phyloP scores from a whole-genome alignment of 2,888 invertebrate genomes.

The Mythimna impura region DNA sequence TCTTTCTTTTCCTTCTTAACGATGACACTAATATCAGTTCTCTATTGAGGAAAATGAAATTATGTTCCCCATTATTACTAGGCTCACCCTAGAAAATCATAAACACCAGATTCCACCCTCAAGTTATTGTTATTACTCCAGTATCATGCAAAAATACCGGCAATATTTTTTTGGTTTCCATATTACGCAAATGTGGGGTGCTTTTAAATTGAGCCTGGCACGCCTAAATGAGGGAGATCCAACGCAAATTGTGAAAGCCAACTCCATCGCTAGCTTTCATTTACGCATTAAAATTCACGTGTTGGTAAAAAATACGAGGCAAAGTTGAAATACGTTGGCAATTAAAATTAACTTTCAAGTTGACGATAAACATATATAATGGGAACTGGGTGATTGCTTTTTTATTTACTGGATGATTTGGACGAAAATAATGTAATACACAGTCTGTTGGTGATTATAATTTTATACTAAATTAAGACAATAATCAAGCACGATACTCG shows the following conservation, averaged over 20 bases:
- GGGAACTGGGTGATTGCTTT: background rate
- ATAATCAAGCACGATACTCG: no score
- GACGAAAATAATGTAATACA: background rate
- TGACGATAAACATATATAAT: conserved; percentile 32
- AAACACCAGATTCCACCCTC: conserved; percentile 58
- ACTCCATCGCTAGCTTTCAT: conserved; percentile 71
- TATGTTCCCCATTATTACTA: conserved; percentile 11
- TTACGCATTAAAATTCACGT: conserved; percentile 73
- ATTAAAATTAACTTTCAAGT: conserved; percentile 54
- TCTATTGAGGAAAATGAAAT: conserved; percentile 33
- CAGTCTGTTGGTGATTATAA: background rate
- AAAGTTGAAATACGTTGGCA: conserved; percentile 49
- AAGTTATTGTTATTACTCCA: conserved; percentile 41
- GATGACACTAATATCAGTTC: conserved; percentile 12
- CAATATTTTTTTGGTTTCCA: conserved; percentile 54
- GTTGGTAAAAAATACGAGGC: conserved; percentile 65
- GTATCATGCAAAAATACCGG: conserved; percentile 51
- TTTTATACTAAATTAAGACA: no score
- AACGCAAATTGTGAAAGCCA: conserved; percentile 73
- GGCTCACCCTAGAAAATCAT: conserved; percentile 34
- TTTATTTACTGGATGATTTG: background rate
- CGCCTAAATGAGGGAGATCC: conserved; percentile 60
- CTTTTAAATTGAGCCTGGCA: conserved; percentile 60
- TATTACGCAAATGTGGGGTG: conserved; percentile 60
- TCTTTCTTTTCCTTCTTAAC: conserved; percentile 10